Percentiles rank a stretch among this genome's conserved stretches.
Conservation (phyloP, 1,140 invertebrate genomes). For the Delia radicum region DNA sequence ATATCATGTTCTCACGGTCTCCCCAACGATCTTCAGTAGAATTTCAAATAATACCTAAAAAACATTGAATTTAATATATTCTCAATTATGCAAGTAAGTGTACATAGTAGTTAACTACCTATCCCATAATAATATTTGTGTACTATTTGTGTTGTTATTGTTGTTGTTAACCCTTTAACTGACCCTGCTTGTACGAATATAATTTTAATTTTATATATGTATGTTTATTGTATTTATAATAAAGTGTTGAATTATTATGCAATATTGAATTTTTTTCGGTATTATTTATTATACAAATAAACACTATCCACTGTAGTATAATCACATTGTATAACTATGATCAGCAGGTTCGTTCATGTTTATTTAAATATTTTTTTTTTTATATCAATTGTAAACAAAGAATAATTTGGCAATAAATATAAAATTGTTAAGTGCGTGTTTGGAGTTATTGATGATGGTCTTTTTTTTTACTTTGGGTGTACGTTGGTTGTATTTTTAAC, state of each 20-base stretch:
- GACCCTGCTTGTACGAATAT: not conserved
- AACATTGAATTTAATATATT: too few species aligned
- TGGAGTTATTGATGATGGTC: not conserved
- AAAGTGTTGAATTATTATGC: not conserved
- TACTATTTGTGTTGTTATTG: too few species aligned
- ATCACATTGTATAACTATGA: too few species aligned
- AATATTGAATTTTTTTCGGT: not conserved
- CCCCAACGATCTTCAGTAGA: too few species aligned
- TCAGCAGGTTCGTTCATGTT: not conserved
- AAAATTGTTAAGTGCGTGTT: not conserved
- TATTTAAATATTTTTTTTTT: not conserved
- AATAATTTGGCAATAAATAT: slow-evolving; percentile 2
- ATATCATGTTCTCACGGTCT: too few species aligned
- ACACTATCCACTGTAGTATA: too few species aligned
- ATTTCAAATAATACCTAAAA: too few species aligned
- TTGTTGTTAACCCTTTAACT: not conserved
- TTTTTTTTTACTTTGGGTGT: not conserved
- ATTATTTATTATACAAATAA: not conserved
- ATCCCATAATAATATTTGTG: too few species aligned
- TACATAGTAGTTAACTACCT: too few species aligned
- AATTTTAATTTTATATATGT: not conserved
- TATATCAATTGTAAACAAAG: not conserved
- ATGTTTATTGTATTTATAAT: not conserved
- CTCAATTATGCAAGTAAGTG: too few species aligned
- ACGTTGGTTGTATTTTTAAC: not conserved